Base-by-base conservation (phyloP, 1,140 invertebrate species). In the Drosophila malerkotliana region DNA sequence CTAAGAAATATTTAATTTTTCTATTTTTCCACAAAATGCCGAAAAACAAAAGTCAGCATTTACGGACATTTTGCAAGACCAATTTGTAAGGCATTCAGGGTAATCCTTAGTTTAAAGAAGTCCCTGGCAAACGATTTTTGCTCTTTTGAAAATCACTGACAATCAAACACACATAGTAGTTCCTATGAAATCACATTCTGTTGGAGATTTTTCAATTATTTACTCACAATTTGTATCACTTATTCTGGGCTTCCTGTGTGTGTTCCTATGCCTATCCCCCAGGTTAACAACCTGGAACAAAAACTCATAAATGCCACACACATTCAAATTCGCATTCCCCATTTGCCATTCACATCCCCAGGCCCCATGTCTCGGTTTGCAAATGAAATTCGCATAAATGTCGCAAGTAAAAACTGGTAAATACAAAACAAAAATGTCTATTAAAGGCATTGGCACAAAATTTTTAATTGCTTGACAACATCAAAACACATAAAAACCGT, bases 381-480 rank as follows among this genome's bases (percentile, higher is more conserved):
- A 57, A 56, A 71, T 69, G 45, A 71, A 69, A 69, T 49, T 71
- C 77, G 47, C 75, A 75, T 73, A 68, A 64, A 77, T 69, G 77
- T 57, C 75, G 63, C 56, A 69, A 80, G 62, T 47, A 69, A 73
- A 72, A 76, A 79, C 76, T 84, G 75, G 54, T 39, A 47, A 63
- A 63, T 32, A 51, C 57, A 18, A 54, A 73, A 73, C 69, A 72
- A 49, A 76, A 83, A 84, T 74, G 79, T 67, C 73, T 71, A 87
- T 81, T 87, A 81, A 74, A 72, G 82, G 58, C 61, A 83, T 79
- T 84, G 66, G 63, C 52, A 87, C 73, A 79, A 71, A 37, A 87
- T 85, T 81, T 76, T 87, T 84, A 85, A 85, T 85, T 85, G 81
- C 82, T 87, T 74, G 73, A 82, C 81, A 85, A 76, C 74, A 81